Evolutionary conservation across 64 coral and sea anemone genomes (phyloP).

Genomic region (Actinia equina): DNA sequence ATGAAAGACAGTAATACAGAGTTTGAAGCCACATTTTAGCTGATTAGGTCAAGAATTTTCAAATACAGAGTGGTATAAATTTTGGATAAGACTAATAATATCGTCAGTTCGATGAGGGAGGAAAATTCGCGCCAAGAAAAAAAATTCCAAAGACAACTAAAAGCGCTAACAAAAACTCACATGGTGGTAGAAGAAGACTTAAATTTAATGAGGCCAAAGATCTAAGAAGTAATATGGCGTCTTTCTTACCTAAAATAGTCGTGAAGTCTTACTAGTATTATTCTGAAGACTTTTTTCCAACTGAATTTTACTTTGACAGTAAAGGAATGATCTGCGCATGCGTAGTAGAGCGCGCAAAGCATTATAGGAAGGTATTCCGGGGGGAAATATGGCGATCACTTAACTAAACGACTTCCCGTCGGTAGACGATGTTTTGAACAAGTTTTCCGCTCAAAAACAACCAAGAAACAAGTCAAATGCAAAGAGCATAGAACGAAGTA

Average conservation of each 20-base stretch:
- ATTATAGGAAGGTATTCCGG: constrained; percentile 38
- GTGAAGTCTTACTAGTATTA: neutral
- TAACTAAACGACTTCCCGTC: neutral
- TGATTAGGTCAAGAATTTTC: neutral
- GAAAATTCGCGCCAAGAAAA: neutral
- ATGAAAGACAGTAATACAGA: neutral
- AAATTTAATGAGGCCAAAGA: neutral
- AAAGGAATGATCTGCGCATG: constrained; percentile 34
- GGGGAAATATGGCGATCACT: constrained; percentile 29
- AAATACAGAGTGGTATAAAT: neutral
- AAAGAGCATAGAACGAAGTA: neutral
- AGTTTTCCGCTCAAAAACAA: neutral
- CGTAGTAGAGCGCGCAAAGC: constrained; percentile 4
- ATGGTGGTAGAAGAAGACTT: neutral
- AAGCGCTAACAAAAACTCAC: neutral
- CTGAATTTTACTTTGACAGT: constrained; percentile 1
- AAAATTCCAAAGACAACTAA: neutral
- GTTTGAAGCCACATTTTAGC: neutral
- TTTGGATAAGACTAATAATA: neutral
- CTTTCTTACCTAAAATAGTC: neutral
- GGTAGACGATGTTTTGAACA: neutral
- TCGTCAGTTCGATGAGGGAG: neutral
- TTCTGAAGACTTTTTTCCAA: neutral
- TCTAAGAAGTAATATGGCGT: neutral
- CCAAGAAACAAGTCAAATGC: neutral